phyloP scores from a whole-genome alignment of 2,113 vertebrate genomes.

The Hemibagrus wyckioides region DNA sequence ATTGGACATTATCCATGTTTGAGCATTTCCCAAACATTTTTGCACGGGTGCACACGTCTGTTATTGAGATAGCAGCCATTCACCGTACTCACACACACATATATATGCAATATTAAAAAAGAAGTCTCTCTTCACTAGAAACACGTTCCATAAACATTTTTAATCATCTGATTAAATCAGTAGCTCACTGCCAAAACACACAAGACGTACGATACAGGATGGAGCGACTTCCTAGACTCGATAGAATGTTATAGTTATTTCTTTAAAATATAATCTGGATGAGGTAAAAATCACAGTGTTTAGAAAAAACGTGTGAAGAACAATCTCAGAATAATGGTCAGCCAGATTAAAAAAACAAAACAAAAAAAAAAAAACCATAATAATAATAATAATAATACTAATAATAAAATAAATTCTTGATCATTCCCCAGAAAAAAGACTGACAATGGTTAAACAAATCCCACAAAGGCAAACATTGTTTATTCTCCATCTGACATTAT shows the following conservation, averaged over 20 bases:
- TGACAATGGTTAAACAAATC: conserved; percentile 39
- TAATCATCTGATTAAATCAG: conserved; percentile 57
- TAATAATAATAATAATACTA: neutral
- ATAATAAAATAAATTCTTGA: neutral
- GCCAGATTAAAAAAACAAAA: neutral
- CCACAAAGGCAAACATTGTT: conserved; percentile 51
- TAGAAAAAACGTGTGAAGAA: conserved; percentile 42
- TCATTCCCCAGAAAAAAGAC: conserved; percentile 18
- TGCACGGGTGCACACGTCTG: neutral
- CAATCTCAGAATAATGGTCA: neutral
- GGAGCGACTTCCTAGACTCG: conserved; percentile 49
- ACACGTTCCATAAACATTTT: conserved; percentile 2
- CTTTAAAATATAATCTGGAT: conserved; percentile 45
- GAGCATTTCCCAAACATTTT: neutral
- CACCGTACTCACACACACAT: neutral
- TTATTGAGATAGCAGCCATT: neutral
- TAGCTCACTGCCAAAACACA: conserved; percentile 53
- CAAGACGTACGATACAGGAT: conserved; percentile 41
- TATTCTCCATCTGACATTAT: conserved; percentile 39
- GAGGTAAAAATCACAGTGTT: conserved; percentile 60
- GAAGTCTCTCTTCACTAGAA: neutral
- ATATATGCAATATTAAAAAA: conserved; percentile 5
- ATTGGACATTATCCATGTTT: neutral
- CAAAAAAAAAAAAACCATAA: conserved; percentile 10
- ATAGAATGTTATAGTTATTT: conserved; percentile 50